phyloP scores from a whole-genome alignment of 2,797 vertebrate genomes.

The Enteromius paludinosus region DNA sequence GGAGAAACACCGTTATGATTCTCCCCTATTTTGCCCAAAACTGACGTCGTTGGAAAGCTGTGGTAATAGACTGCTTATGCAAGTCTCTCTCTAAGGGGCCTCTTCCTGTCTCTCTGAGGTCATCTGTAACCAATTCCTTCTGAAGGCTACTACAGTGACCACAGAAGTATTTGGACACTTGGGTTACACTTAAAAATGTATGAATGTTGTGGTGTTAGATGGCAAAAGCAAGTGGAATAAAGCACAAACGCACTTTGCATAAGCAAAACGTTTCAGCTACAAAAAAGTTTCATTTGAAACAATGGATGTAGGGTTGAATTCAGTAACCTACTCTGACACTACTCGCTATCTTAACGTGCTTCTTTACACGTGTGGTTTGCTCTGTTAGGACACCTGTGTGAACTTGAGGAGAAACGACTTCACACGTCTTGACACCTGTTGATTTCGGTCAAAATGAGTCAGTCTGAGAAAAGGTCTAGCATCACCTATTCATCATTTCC shows the following conservation, averaged over 20 bases:
- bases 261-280: neutral
- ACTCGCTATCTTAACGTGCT: no score
- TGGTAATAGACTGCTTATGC: conserved; percentile 69
- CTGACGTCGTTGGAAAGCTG: conserved; percentile 31
- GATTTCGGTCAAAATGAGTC: neutral
- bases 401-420: conserved; percentile 13
- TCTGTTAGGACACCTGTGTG: conserved; percentile 2
- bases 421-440: neutral
- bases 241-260: neutral
- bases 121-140: conserved; percentile 33
- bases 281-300: neutral
- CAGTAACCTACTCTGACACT: neutral
- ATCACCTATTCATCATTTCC: neutral
- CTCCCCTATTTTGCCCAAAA: conserved; percentile 44
- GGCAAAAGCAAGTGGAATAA: conserved; percentile 10
- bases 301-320: neutral
- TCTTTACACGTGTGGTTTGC: neutral
- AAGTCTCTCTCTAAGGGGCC: conserved; percentile 64
- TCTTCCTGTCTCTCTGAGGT: conserved; percentile 48
- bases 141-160: conserved; percentile 40
- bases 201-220: conserved; percentile 19
- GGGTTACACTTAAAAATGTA: conserved; percentile 32
- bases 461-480: neutral
- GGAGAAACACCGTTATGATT: conserved; percentile 9
- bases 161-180: conserved; percentile 16